These are phyloP conservation scores for Bubo bubo DNA, from an alignment of 2,113 vertebrate species.

Conservation along the genomic window DNA sequence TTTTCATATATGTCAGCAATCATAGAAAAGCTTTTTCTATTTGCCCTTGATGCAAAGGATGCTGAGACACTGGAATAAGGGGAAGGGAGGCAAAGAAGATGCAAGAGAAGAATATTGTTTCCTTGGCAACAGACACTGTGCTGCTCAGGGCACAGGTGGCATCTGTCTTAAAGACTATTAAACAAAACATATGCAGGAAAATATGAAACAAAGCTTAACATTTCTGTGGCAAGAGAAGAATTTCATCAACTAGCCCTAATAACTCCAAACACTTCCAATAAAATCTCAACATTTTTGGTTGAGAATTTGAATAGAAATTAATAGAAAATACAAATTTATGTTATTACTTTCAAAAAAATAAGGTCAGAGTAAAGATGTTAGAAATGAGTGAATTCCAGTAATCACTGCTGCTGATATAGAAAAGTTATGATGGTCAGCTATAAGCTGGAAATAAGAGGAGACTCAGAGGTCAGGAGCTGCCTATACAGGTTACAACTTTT, in stretches of 20 bases:
- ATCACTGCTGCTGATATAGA: neutral
- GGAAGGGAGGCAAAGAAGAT: neutral
- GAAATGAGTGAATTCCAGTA: neutral
- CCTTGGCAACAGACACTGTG: slow-evolving; percentile 51
- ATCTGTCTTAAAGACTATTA: slow-evolving; percentile 3
- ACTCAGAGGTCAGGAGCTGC: slow-evolving; percentile 9
- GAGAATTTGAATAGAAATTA: neutral
- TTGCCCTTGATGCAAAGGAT: neutral
- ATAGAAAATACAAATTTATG: neutral
- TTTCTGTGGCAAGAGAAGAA: neutral
- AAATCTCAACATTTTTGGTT: neutral
- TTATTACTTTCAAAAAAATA: neutral
- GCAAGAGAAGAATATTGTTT: slow-evolving; percentile 43
- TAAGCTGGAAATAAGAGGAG: slow-evolving; percentile 1
- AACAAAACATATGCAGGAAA: neutral
- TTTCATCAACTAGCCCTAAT: neutral
- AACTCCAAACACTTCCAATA: neutral
- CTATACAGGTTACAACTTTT: slow-evolving; percentile 51
- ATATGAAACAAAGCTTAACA: neutral
- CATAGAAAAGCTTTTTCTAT: neutral
- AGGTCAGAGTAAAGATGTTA: neutral
- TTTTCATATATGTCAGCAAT: neutral
- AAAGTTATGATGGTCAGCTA: slow-evolving; percentile 27
- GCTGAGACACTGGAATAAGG: neutral
- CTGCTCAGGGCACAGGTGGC: slow-evolving; percentile 1